phyloP scores from a whole-genome alignment of 2,797 vertebrate species.

The Holocentrus rufus region DNA sequence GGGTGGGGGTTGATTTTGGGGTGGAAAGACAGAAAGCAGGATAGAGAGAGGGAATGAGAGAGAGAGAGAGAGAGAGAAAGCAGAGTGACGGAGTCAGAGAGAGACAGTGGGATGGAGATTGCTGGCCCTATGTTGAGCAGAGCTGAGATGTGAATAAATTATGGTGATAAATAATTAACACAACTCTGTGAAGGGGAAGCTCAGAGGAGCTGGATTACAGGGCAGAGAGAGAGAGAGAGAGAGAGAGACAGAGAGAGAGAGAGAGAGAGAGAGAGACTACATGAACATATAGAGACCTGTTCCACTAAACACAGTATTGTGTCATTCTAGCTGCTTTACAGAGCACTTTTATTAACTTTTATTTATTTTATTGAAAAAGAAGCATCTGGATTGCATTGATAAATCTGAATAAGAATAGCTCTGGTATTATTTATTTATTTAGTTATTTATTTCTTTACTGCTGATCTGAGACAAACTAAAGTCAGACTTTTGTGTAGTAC shows the following conservation, averaged over 20 bases:
- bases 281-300: slow-evolving; percentile 35
- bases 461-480: no score
- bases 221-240: slow-evolving; percentile 50
- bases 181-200: slow-evolving; percentile 78
- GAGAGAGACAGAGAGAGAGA: slow-evolving; percentile 13
- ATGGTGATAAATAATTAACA: slow-evolving; percentile 84
- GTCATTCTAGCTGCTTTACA: slow-evolving; percentile 15
- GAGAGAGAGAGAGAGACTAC: slow-evolving; percentile 47
- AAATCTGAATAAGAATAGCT: no score
- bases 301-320: slow-evolving; percentile 24
- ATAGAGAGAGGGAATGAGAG: slow-evolving; percentile 1
- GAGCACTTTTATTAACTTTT: slow-evolving; percentile 5
- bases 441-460: no score
- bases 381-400: no score
- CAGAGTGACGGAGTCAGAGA: slow-evolving; percentile 47
- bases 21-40: slow-evolving; percentile 40
- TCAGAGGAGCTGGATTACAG: slow-evolving; percentile 72
- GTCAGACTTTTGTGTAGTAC: no score
- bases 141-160: slow-evolving; percentile 82
- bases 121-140: slow-evolving; percentile 78
- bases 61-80: slow-evolving; percentile 30
- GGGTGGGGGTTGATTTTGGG: slow-evolving; percentile 24
- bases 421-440: no score
- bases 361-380: no score
- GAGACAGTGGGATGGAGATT: slow-evolving; percentile 72